Evolutionary conservation across 2,888 invertebrate genomes (phyloP), one percentile per base, ranked within the genome.

Genomic region (Pollenia labialis): DNA sequence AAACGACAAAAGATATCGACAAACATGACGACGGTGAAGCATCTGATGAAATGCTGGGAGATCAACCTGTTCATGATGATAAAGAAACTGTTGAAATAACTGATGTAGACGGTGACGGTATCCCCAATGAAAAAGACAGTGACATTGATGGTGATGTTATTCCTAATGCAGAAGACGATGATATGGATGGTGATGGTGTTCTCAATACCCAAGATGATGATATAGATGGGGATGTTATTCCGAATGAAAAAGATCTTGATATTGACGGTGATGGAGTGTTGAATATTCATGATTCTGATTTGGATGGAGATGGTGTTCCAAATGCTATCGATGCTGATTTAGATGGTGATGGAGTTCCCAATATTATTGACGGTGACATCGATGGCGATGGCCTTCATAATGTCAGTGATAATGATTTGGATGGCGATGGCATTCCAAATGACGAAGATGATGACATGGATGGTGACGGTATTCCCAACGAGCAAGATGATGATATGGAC

Each of bases 1-100:
- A 89, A 89, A 90, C 90, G 89, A 90, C 89, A 79, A 90, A 89
- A 92, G 94, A 94, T 93, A 93, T 93, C 93, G 94, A 94, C 93
- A 92, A 88, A 69, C 87, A 88, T 87, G 88, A 88, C 87, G 88
- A 91, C 76, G 91, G 89, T 16, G 89, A 88, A 66, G 89, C 89
- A 44, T 88, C 90, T 68, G 90, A 88, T 86, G 91, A 89, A 77
- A 87, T 87, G 87, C 74, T 81, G 60, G 87, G 87, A 68, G 87
- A 87, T 66, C 81, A 87, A 74, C 84, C 87, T 88, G 91, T 81
- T 52, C 75, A 90, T 88, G 88, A 89, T 82, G 89, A 89, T 23
- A 88, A 89, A 83, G 92, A 92, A 89, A 92, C 92, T 85, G 89
- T 92, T 81, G 92, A 92, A 89, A 90, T 92, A 88, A 90, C 90